Evolutionary conservation across 2,888 invertebrate genomes (phyloP).

Genomic region (Xanthia icteritia): DNA sequence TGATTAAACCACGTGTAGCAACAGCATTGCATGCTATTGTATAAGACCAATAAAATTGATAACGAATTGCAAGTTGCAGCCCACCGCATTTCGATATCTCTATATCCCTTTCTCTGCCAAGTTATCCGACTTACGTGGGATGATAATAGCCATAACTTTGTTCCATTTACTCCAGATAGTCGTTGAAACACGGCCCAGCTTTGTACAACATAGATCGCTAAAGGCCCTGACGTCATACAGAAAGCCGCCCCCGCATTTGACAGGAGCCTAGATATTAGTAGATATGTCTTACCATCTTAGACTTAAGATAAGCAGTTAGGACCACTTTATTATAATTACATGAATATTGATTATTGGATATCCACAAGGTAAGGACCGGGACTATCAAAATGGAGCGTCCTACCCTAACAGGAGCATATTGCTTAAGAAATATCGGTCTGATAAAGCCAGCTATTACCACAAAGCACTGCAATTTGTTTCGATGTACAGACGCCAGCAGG

Average conservation of each 20-base stretch:
- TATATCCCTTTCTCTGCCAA: constrained; percentile 22
- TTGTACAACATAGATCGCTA: constrained; percentile 25
- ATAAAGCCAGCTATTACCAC: constrained; percentile 4
- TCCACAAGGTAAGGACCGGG: neutral
- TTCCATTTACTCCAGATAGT: constrained; percentile 44
- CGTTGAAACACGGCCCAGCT: constrained; percentile 21
- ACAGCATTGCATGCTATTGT: neutral
- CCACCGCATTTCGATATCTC: constrained; percentile 29
- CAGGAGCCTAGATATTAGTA: neutral
- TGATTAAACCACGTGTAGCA: neutral
- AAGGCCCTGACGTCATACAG: constrained; percentile 16
- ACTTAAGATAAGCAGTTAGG: neutral
- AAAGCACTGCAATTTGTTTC: neutral
- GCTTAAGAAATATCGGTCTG: constrained; percentile 27
- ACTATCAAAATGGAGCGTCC: constrained; percentile 9
- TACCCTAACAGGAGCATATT: constrained; percentile 16
- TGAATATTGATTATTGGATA: constrained; percentile 12
- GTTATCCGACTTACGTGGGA: constrained; percentile 27
- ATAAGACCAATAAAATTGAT: neutral
- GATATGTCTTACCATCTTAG: constrained; percentile 1
- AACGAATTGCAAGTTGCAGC: constrained; percentile 2
- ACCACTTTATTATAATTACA: constrained; percentile 37
- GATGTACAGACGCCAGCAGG: too few species aligned
- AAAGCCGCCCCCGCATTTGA: constrained; percentile 13
- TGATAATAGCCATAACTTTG: constrained; percentile 29